These are phyloP conservation scores for Dendrocopos noguchii DNA, from an alignment of 2,113 vertebrate species.

Conservation along the genomic window DNA sequence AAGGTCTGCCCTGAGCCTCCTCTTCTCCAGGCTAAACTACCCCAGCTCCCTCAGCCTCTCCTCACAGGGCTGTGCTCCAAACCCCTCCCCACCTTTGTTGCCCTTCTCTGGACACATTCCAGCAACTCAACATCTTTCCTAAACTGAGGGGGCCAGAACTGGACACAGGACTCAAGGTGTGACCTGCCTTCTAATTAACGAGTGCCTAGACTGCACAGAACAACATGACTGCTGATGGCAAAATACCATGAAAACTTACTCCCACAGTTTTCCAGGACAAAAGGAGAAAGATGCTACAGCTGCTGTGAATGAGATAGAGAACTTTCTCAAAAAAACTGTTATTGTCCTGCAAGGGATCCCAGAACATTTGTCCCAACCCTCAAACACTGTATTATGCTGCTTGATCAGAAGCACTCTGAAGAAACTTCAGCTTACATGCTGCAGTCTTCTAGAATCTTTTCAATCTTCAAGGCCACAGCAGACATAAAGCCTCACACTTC, in stretches of 20 bases:
- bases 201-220: neutral
- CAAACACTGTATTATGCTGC: neutral
- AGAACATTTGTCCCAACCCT: neutral
- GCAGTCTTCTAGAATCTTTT: neutral
- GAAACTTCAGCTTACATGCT: neutral
- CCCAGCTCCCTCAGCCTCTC: too few relatives aligned
- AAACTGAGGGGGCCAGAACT: too few relatives aligned
- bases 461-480: neutral
- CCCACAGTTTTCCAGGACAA: neutral
- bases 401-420: neutral
- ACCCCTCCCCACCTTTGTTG: too few relatives aligned
- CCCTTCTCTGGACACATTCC: too few relatives aligned
- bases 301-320: neutral
- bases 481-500: neutral
- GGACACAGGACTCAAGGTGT: too few relatives aligned
- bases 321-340: neutral
- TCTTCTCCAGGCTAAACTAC: too few relatives aligned
- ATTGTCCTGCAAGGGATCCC: neutral
- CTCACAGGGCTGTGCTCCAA: too few relatives aligned
- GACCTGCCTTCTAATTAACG: neutral
- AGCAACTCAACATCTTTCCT: too few relatives aligned
- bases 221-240: neutral
- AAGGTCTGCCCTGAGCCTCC: too few relatives aligned
- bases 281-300: neutral
- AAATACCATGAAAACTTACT: neutral